A percentile compares a stretch with the other conserved stretches of the same genome.
These are phyloP conservation scores for Isurus oxyrinchus DNA, from an alignment of 2,113 vertebrate genomes.

Conservation along the genomic window DNA sequence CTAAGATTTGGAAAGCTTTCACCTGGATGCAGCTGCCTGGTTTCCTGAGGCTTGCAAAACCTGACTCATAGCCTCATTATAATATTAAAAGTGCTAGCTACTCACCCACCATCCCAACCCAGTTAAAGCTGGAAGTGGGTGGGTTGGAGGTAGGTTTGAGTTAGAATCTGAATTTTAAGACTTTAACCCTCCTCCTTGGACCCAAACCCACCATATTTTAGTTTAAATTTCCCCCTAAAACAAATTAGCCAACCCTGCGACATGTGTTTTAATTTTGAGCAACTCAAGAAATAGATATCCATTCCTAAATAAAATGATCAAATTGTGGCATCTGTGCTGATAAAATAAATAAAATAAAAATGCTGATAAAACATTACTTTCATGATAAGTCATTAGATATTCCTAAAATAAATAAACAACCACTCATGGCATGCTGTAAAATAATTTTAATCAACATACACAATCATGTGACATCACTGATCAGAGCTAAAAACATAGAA, in stretches of 20 bases:
- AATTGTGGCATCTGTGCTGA: neutral
- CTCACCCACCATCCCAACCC: too few species aligned
- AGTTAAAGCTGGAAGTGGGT: too few species aligned
- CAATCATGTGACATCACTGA: neutral
- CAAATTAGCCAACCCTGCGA: neutral
- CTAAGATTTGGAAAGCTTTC: too few species aligned
- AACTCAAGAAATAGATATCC: neutral
- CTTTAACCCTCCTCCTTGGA: too few species aligned
- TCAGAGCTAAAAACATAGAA: neutral
- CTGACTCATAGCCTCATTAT: too few species aligned
- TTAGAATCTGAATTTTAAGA: too few species aligned
- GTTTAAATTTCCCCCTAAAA: too few species aligned
- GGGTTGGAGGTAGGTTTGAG: too few species aligned
- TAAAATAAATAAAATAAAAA: neutral
- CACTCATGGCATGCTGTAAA: neutral
- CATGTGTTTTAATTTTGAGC: neutral
- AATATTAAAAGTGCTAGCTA: too few species aligned
- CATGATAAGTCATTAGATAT: neutral
- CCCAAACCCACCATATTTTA: too few species aligned
- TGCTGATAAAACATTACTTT: neutral
- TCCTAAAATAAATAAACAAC: conserved; percentile 9
- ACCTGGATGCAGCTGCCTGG: too few species aligned
- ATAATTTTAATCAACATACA: conserved; percentile 15
- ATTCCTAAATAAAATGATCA: neutral
- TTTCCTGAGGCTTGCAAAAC: too few species aligned